Evolutionary conservation across 2,797 vertebrate species (phyloP).

Genomic region (Lagocephalus sceleratus): DNA sequence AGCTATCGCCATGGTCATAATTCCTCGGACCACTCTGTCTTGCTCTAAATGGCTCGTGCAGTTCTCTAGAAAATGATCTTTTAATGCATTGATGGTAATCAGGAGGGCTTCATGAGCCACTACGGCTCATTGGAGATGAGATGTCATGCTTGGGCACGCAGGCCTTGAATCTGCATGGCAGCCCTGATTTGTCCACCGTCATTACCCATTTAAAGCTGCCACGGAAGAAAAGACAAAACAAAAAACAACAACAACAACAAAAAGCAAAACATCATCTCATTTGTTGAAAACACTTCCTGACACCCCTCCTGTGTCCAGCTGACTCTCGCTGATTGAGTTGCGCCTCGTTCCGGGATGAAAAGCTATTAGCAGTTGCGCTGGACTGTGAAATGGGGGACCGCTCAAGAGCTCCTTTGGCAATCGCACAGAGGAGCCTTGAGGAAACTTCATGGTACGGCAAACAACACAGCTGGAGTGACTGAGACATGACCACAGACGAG

Average conservation of each 20-base stretch:
- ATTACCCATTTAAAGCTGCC: not conserved
- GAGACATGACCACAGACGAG: slow-evolving; percentile 47
- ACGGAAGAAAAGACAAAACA: slow-evolving; percentile 6
- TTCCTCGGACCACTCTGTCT: too few relatives aligned
- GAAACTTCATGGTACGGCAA: slow-evolving; percentile 54
- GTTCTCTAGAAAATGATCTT: too few relatives aligned
- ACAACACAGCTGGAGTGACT: slow-evolving; percentile 46
- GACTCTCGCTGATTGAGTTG: slow-evolving; percentile 65
- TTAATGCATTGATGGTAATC: not conserved
- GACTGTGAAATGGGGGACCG: slow-evolving; percentile 72
- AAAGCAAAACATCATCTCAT: slow-evolving; percentile 36
- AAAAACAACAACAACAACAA: too few relatives aligned
- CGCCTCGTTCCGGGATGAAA: slow-evolving; percentile 59
- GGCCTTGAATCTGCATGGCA: not conserved
- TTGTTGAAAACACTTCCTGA: slow-evolving; percentile 24
- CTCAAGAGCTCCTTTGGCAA: slow-evolving; percentile 62
- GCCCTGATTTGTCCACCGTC: not conserved
- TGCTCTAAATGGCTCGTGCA: too few relatives aligned
- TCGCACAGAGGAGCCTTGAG: slow-evolving; percentile 40
- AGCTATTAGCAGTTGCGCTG: slow-evolving; percentile 69
- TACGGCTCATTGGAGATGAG: not conserved
- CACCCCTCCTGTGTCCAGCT: slow-evolving; percentile 35
- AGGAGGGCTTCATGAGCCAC: not conserved
- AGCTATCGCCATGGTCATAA: too few relatives aligned
- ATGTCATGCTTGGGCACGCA: not conserved